A percentile compares a stretch with the other conserved stretches of the same genome.
Conservation (phyloP, 2,888 invertebrate genomes). For the Laothoe populi region DNA sequence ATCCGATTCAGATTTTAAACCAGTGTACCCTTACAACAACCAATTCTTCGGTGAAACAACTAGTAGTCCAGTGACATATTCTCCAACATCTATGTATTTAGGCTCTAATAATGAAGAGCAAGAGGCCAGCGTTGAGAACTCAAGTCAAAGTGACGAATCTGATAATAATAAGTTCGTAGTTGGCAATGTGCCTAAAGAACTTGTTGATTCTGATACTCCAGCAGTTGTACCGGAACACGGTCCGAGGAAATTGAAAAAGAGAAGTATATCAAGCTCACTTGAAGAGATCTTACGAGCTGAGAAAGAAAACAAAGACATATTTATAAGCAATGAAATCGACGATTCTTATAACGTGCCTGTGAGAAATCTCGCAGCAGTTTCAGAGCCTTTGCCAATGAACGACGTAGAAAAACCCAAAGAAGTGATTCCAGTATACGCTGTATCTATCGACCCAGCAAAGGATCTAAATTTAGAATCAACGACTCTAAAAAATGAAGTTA, state of each 20-base stretch:
- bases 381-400: constrained; percentile 42
- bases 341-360: constrained; percentile 58
- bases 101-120: constrained; percentile 73
- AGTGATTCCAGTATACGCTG: constrained; percentile 58
- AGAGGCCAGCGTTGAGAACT: constrained; percentile 58
- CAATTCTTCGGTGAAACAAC: constrained; percentile 75
- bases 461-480: constrained; percentile 44
- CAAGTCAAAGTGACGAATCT: constrained; percentile 49
- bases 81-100: constrained; percentile 78
- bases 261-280: constrained; percentile 67
- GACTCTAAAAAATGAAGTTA: constrained; percentile 52
- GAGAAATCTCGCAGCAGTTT: constrained; percentile 50
- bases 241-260: constrained; percentile 79
- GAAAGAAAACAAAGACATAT: constrained; percentile 71
- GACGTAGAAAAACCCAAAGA: constrained; percentile 52
- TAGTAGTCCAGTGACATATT: constrained; percentile 67
- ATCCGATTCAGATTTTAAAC: constrained; percentile 74
- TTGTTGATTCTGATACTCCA: constrained; percentile 80
- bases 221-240: constrained; percentile 88
- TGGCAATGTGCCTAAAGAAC: constrained; percentile 86
- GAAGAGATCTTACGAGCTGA: constrained; percentile 72
- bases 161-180: constrained; percentile 86
- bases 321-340: constrained; percentile 80
- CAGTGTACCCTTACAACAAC: constrained; percentile 76
- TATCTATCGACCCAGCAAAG: constrained; percentile 52